Evolutionary conservation across 2,113 vertebrate genomes (phyloP), one percentile per base, ranked within the genome.

Genomic region (Agelaius tricolor): DNA sequence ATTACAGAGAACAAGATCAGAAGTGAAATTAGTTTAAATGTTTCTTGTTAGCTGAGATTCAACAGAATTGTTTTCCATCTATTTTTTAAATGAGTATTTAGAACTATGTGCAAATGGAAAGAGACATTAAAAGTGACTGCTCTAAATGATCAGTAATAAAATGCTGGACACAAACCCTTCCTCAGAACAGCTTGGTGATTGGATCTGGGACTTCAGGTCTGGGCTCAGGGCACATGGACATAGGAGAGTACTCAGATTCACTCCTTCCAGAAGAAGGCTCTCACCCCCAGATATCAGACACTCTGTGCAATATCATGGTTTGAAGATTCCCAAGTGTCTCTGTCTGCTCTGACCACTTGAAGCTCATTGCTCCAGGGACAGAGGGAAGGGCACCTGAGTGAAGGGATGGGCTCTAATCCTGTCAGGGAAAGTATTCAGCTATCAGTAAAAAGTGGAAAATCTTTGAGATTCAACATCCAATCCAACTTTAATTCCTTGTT

Each of bases 291-390:
- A 15, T 44, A 9, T 23, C 46, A 58, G 37, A 44, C 1, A 11
- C 7, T 23, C 23, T 10, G 0, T 15, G 15, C 1, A 54, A 16
- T 24, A 44, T 3, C 2, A 2, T 2, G 10, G 13, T 21, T 69
- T 39, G 63, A 61, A 51, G 33, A 79, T 51, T 69, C 44, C 23
- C 27, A 41, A n/a, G 39, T 14, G 33, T 21, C 14, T 31, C 0
- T 16, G 13, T 18, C 17, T 39, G 37, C 5, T 16, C 15, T n/a
- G 33, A 54, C 28, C 47, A 23, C 15, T 21, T 18, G 33, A 49
- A 75, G 7, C 20, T 67, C 39, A 10, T 28, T 37, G 41, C 46
- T 71, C 23, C 39, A 41, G 35, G 65, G 4, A 16, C 0, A 9
- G 55, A 89, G 51, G 15, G 33, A 43, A 80, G 27, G 18, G 55